Evolutionary conservation across 2,797 vertebrate species (phyloP), one percentile per base, ranked within the genome.

Genomic region (Paguma larvata): DNA sequence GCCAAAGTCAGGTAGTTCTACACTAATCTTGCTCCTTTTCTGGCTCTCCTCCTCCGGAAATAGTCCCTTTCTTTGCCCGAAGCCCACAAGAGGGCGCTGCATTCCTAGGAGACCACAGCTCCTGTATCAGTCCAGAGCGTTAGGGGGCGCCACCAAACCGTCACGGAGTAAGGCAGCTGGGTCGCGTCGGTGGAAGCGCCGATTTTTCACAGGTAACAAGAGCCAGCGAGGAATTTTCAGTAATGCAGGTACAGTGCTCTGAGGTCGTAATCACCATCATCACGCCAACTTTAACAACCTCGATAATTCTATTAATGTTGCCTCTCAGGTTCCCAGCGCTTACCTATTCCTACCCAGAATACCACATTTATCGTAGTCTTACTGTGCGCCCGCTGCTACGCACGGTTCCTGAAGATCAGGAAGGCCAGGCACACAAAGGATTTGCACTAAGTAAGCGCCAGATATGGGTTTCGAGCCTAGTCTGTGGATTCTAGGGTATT

Each of bases 81-180:
- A 15, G 65, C 27, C 97, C 95, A 92, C 80, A 78, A 96, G 94
- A 82, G 94, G 95, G 95, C 23, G 89, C 80, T 83, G 13, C 4
- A 13, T 44, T 21, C 53, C 62, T 86, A 78, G 63, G 41, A 44
- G 23, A 21, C 14, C 6, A 13, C 48, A 65, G 32, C 75, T 78
- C 34, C 48, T 18, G 5, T 13, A 27, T 23, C 30, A 12, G 44
- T 21, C 38, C 27, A 2, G 30, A 30, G n/a, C 19, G 32, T n/a
- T 63, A 7, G 51, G 18, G 41, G 53, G 16, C 51, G 15, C 27
- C 63, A 70, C 19, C 63, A 63, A 77, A 89, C 21, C 30, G 25
- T 79, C 41, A 25, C 18, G 78, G 63, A 77, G 62, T 68, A 68
- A 73, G 21, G 32, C 63, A 62, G 21, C 23, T 13, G 67, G 21